Evolutionary conservation across 2,797 vertebrate genomes (phyloP), one percentile per base, ranked within the genome.

Genomic region (Phoeniculus purpureus): DNA sequence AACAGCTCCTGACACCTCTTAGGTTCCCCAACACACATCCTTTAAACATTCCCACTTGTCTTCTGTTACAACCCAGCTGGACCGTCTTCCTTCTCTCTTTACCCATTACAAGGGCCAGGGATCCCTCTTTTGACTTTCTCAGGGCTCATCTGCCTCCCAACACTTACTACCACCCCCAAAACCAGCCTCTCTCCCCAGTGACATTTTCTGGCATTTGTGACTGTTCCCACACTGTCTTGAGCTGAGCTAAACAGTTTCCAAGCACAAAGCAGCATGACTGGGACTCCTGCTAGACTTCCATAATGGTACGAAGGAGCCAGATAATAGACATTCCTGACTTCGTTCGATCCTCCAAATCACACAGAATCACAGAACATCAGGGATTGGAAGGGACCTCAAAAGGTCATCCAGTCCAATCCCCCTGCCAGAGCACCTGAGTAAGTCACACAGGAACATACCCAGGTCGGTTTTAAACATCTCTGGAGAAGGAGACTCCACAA

Each of bases 231-330:
- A 61, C 20, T 52, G 45, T 70, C 73, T 93, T 0, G 0, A 82
- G 25, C 43, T 27, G 61, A 89, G 43, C 50, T 61, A 94, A 93
- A 84, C 60, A 17, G 47, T 67, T 86, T 79, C 89, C 85, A 84
- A 89, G 77, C 58, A 71, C 74, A 84, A 81, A 93, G 60, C 67
- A 81, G 71, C 85, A 88, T 58, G 60, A 91, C 64, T 64, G 60
- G 81, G 91, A 87, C 45, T 79, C 71, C 85, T 91, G 67, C 67
- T 91, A 66, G 64, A 62, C 16, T 88, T 81, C 55, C 82, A 67
- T 86, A 54, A 89, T 55, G 67, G 89, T 59, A 62, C 66, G 61
- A 79, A 76, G 71, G 62, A 66, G 56, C 64, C 89, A 85, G 59
- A 78, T 52, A 85, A 52, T 61, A 79, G 83, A 86, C 92, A 92